Evolutionary conservation across 2,113 vertebrate species (phyloP).

Genomic region (Ranitomeya imitator): DNA sequence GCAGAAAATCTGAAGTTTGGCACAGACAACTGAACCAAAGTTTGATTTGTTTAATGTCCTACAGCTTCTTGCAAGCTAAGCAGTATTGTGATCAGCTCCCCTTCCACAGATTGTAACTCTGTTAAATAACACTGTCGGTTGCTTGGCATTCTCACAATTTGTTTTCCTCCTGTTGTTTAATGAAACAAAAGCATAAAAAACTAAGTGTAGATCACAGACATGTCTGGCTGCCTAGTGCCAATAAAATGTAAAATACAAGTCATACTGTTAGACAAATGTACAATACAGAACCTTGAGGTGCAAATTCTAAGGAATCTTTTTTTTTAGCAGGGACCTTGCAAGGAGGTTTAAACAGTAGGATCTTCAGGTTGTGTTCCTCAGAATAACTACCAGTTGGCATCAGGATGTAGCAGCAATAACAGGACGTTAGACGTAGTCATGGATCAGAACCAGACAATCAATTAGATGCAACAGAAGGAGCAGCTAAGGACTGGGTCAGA

Average conservation of each 20-base stretch:
- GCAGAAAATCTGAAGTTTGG: conserved; percentile 13
- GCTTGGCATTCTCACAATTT: not conserved
- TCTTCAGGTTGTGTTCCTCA: no score
- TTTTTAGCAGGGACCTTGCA: no score
- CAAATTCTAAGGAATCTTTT: no score
- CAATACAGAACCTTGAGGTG: no score
- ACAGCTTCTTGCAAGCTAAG: conserved; percentile 32
- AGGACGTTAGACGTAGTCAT: no score
- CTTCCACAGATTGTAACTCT: not conserved
- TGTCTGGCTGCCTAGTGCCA: not conserved
- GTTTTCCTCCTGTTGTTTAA: not conserved
- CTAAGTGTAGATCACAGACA: not conserved
- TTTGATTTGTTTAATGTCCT: conserved; percentile 44
- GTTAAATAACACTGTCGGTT: conserved; percentile 19
- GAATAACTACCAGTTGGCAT: no score
- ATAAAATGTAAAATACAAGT: conserved; percentile 13
- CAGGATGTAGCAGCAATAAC: no score
- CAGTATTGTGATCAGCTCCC: not conserved
- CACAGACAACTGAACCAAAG: conserved; percentile 34
- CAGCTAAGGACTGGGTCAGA: no score
- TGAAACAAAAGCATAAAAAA: conserved; percentile 41
- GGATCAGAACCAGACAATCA: no score
- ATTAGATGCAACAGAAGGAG: no score
- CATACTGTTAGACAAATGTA: not conserved
- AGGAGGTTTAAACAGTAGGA: no score